Conservation (phyloP, 2,797 vertebrate genomes). For the Anguilla pacifica region DNA sequence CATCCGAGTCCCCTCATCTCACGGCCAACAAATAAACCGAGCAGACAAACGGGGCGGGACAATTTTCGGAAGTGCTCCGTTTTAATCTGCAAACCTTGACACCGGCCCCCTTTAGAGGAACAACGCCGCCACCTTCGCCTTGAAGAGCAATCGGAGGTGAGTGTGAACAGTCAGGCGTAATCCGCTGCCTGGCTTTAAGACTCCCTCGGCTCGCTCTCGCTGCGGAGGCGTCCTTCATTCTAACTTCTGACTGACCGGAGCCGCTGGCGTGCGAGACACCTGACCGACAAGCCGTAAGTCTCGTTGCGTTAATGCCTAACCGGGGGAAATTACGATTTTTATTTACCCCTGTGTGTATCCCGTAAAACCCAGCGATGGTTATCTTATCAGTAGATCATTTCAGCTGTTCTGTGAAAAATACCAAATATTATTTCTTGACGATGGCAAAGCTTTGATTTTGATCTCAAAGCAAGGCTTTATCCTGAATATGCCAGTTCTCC, state of each 20-base stretch:
- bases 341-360: neutral
- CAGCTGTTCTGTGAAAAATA: neutral
- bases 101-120: neutral
- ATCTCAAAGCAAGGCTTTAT: neutral
- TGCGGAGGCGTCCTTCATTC: neutral
- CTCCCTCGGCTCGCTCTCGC: neutral
- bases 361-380: neutral
- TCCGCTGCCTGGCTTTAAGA: neutral
- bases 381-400: neutral
- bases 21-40: neutral
- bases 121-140: neutral
- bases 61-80: neutral
- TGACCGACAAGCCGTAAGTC: neutral
- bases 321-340: neutral
- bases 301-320: neutral
- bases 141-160: neutral
- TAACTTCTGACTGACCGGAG: neutral
- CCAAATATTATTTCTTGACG: neutral
- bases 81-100: constrained; percentile 1
- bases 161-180: neutral
- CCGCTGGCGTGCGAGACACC: neutral
- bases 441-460: neutral
- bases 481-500: neutral
- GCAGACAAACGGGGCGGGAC: neutral
- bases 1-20: neutral